Conservation (phyloP, 1,140 invertebrate species). For the Scaptomyza hsui region DNA sequence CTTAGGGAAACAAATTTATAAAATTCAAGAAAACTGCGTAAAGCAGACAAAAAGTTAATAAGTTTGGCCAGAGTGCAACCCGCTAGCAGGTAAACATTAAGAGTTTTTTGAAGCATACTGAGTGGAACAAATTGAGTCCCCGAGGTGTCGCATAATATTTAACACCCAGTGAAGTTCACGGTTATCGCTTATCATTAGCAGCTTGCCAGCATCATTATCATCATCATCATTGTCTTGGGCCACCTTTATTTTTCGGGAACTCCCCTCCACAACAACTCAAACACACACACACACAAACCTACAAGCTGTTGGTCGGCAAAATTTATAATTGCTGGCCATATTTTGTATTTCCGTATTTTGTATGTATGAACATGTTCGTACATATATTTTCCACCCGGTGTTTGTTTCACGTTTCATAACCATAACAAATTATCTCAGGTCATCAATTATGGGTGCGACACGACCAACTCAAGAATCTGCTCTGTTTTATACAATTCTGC, state of each 20-base stretch:
- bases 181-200: constrained; percentile 55
- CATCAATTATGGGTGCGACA: constrained; percentile 74
- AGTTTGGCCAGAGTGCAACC: background rate
- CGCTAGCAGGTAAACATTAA: constrained; percentile 7
- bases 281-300: background rate
- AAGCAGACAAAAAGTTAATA: background rate
- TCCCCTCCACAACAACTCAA: background rate
- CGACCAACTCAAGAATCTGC: constrained; percentile 36
- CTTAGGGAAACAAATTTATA: background rate
- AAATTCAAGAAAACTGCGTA: background rate
- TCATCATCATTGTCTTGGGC: background rate
- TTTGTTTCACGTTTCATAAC: constrained; percentile 68
- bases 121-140: constrained; percentile 40
- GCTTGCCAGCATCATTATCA: constrained; percentile 18
- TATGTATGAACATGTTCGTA: background rate
- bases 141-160: constrained; percentile 51
- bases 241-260: background rate
- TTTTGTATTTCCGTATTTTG: constrained; percentile 52
- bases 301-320: constrained; percentile 23
- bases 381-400: constrained; percentile 30
- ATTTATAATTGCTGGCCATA: constrained; percentile 72
- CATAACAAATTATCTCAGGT: constrained; percentile 81
- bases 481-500: constrained; percentile 1
- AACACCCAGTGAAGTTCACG: constrained; percentile 49
- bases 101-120: constrained; percentile 5